Conservation (phyloP, 1,140 invertebrate genomes). For the Euschistus heros region DNA sequence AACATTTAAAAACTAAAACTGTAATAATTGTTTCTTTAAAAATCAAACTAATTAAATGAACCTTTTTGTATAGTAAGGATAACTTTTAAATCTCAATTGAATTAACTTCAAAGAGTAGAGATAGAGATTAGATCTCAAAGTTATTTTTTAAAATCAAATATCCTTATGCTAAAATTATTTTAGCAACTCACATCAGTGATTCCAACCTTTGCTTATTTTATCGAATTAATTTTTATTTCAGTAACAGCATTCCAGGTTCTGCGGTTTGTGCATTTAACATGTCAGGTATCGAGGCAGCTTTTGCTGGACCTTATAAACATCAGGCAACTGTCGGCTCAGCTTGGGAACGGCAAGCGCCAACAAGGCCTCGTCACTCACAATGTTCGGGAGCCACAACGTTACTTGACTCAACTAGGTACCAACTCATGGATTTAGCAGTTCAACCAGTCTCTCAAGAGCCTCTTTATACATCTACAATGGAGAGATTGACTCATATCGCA, state of each 20-base stretch:
- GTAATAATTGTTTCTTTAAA: no score
- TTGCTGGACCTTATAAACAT: constrained; percentile 79
- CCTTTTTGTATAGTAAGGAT: no score
- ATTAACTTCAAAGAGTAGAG: no score
- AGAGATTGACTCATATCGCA: constrained; percentile 68
- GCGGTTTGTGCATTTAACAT: constrained; percentile 89
- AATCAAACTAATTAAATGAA: no score
- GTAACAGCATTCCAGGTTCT: constrained; percentile 83
- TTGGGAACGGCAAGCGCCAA: constrained; percentile 58
- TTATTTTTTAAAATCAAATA: no score
- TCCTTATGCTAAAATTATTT: neutral
- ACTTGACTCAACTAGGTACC: constrained; percentile 65
- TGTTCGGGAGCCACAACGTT: constrained; percentile 31
- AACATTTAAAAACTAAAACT: no score
- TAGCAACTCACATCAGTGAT: no score
- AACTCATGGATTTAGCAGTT: constrained; percentile 78
- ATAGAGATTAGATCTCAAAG: no score
- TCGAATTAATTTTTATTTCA: constrained; percentile 34
- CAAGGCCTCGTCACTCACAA: constrained; percentile 30
- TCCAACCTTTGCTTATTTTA: no score
- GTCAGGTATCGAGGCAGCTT: constrained; percentile 67
- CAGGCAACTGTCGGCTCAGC: constrained; percentile 61
- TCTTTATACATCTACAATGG: constrained; percentile 54
- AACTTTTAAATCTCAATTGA: no score
- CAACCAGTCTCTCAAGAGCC: constrained; percentile 59